Evolutionary conservation across 2,113 vertebrate genomes (phyloP), one percentile per base, ranked within the genome.

Genomic region (Pardalotus punctatus): DNA sequence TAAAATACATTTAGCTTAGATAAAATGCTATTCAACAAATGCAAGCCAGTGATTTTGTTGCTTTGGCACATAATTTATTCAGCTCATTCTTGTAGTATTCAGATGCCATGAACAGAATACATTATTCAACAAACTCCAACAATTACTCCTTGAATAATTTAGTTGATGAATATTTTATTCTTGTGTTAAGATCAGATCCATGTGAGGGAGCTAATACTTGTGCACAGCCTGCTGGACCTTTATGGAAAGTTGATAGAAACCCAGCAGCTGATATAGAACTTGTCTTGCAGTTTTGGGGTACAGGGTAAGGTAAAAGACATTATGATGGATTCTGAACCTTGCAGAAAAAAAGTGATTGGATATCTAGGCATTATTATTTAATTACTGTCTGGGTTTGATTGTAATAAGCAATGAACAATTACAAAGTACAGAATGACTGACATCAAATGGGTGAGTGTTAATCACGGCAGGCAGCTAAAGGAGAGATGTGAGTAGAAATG

Each of bases 121-220:
- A 94, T 94, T 94, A 96, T 96, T 96, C 79, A 85, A 95, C 85
- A 97, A 96, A 94, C 88, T 93, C 62, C 42, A 94, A 93, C 91
- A 97, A 94, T 96, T 96, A 86, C 65, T 92, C 43, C 42, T 90
- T 94, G 88, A 97, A 97, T 97, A 94, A 96, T 95, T 90, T 95
- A 92, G 67, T 33, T 93, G 64, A 96, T 93, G 42, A 94, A 93
- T 95, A 92, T 94, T 94, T 93, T 88, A 96, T 90, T 85, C 27
- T 28, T 71, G 23, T 60, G n/a, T 90, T 81, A 60, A 88, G 66
- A 85, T 21, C 47, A 95, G 38, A 43, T 92, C 29, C 29, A 62
- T 47, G 22, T 77, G 54, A 56, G 17, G 33, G 38, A 91, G 36
- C 19, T 73, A 81, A 82, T 88, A 69, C 42, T 80, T 82, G 17